Evolutionary conservation across 2,797 vertebrate species (phyloP), one percentile per base, ranked within the genome.

Genomic region (Cryptoblepharus egeriae): DNA sequence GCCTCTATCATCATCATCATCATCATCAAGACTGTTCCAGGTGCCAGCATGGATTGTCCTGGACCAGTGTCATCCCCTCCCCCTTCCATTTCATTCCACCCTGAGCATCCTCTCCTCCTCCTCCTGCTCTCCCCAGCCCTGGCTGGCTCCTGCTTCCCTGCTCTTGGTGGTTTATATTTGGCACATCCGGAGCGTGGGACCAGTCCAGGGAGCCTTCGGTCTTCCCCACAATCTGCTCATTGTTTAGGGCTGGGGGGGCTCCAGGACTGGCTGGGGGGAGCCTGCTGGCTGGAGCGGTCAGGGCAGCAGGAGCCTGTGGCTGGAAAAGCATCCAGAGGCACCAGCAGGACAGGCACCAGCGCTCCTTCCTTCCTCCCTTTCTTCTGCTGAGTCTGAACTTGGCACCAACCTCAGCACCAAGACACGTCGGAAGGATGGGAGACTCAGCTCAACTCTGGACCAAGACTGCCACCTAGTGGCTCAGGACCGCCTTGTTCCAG

Each of bases 221-320:
- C 74, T 92, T 88, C 90, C 89, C 39, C 39, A 92, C 89, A 93
- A 79, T 79, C 45, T 30, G 57, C 58, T 69, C 93, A 93, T 93
- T 93, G 93, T 93, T 91, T 42, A 52, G 76, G 61, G 68, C 68
- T 28, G 18, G 69, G 88, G 81, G 77, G 39, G 39, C 86, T 71
- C 88, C 83, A 63, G 71, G 45, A 24, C 65, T 42, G 71, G 79
- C 1, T 10, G 45, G 49, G 26, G 80, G 75, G 26, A 0, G 60
- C 85, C 85, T 70, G 75, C 39, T 55, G 71, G 77, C 58, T 39
- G 2, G 9, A 83, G 83, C 42, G 72, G 42, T 76, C 57, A 26
- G 39, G 39, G 39, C 20, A 20, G 11, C 5, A 57, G 82, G 82
- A 84, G 82, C 70, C 82, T 84, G 82, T 67, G 82, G 82, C 76